Base-by-base conservation (phyloP, 2,113 vertebrate genomes). In the Laterallus jamaicensis region DNA sequence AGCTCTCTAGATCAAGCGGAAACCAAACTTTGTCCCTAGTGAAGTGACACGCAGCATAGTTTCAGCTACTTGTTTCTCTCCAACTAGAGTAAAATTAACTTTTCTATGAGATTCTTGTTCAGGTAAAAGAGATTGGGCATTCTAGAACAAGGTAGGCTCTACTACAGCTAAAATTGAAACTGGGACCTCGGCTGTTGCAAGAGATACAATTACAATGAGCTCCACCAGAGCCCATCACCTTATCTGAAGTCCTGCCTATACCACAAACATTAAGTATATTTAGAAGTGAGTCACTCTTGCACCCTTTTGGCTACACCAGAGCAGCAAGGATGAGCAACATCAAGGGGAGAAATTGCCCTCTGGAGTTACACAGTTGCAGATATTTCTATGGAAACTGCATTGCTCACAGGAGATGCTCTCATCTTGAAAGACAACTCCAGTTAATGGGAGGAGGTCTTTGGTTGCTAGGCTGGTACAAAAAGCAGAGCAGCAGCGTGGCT, bases 361-460 rank as follows among this genome's bases (percentile, higher is more conserved):
- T 69, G 80, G 88, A 95, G 77, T 76, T 80, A 93, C 42, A 2
- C 11, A 91, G 62, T 63, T 77, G 42, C 63, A 67, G 56, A 6
- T 84, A 96, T 95, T 92, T 94, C 95, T 96, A 91, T 92, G 94
- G 96, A 95, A 97, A 93, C 86, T 63, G 44, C 56, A 32, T 78
- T 84, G 82, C 91, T 95, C 82, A 70, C n/a, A 83, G 79, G 60
- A 64, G 88, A 92, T 83, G 88, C 68, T 92, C 54, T 93, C 83
- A 68, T 93, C 77, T 81, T 84, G 47, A 92, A 85, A 93, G 91
- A 80, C 2, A 90, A 67, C 62, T 79, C 60, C 85, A 90, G n/a
- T 74, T 87, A 77, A 82, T 11, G 44, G 81, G 56, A 86, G 66
- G 73, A 87, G 49, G 93, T 63, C 77, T 92, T 82, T 52, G 70